Evolutionary conservation across 1,140 invertebrate genomes (phyloP), one percentile per base, ranked within the genome.

Genomic region (Globodera rostochiensis): DNA sequence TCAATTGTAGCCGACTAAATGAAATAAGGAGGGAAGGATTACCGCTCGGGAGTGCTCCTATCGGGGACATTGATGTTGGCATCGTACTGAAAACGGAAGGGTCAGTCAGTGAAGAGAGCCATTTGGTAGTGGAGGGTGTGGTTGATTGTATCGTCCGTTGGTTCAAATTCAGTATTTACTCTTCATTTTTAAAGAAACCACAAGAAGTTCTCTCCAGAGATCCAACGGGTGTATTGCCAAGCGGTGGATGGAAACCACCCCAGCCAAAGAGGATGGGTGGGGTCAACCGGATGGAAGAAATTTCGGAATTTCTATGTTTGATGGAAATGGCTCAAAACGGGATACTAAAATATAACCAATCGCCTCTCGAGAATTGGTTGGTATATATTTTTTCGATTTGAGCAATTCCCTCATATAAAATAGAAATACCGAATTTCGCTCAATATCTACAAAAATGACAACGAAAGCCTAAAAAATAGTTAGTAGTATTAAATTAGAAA

Each of bases 41-140:
- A 88, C 87, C 87, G 87, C 87, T 88, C 87, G 70, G 88, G 87
- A 49, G 87, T 82, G 81, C 81, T 86, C 74, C 80, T 88, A 84
- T 88, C 87, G 57, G 87, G 87, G 73, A 88, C 84, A 78, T 79
- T 84, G 69, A 88, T 71, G 80, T 73, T 82, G 80, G 87, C 88
- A 79, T 89, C 83, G 81, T 87, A 88, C 87, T 88, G 84, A 83
- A 88, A 87, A 83, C 66, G 50, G 47, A 67, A 9, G n/a, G 76
- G 70, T 64, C 57, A 64, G 57, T 64, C 57, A 19, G 60, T 83
- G 45, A 78, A 19, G 66, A 19, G 66, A 50, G 36, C 45, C 69
- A 71, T 71, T 71, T 71, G 69, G 7, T 67, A 53, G 21, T 50
- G 50, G 75, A 53, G 46, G 75, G 69, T 71, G 69, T 21, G 60